Evolutionary conservation across 2,113 vertebrate genomes (phyloP).

Genomic region (Microtus montanus): DNA sequence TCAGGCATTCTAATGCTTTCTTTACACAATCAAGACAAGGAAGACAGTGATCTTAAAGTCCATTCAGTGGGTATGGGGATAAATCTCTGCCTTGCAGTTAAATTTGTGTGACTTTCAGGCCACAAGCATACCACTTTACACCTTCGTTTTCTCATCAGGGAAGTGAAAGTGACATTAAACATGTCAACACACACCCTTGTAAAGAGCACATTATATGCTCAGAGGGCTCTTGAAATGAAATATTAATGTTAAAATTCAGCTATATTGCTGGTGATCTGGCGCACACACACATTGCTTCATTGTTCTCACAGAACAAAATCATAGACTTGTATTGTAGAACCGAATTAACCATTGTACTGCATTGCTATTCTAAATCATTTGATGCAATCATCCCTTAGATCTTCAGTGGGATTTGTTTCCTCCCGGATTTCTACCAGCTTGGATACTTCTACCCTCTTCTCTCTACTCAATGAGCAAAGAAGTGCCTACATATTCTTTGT

Average conservation of each 20-base stretch:
- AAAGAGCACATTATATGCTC: not conserved
- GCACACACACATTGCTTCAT: not conserved
- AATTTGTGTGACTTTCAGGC: slow-evolving; percentile 18
- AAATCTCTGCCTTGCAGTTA: not conserved
- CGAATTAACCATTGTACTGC: not conserved
- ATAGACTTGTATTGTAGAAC: not conserved
- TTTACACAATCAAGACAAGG: not conserved
- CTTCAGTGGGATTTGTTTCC: not conserved
- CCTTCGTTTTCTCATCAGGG: not conserved
- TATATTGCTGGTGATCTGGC: not conserved
- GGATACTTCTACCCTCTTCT: not conserved
- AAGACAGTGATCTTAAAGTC: not conserved
- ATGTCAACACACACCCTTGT: not conserved
- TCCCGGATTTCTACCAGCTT: not conserved
- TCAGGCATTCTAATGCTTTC: not conserved
- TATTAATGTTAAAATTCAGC: not conserved
- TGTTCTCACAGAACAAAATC: not conserved
- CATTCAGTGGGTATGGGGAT: not conserved
- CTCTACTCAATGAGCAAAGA: not conserved
- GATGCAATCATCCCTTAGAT: not conserved
- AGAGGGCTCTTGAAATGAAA: not conserved
- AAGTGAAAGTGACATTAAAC: not conserved
- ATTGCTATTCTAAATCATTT: not conserved
- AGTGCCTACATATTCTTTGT: not conserved
- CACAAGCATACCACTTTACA: not conserved